Base-by-base conservation (phyloP, 2,797 vertebrate genomes). In the Carcharodon carcharias region DNA sequence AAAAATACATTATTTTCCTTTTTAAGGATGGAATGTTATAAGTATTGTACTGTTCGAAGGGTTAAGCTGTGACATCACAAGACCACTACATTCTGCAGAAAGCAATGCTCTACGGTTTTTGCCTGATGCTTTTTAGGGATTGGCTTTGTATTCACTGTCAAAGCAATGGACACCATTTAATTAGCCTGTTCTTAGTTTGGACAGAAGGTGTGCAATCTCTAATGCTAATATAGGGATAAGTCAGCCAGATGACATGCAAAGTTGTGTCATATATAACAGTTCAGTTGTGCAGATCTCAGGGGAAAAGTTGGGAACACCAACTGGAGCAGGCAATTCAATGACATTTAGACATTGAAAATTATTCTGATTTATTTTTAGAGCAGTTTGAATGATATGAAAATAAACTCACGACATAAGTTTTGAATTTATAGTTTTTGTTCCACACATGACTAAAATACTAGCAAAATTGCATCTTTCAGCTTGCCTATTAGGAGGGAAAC, bases 101-200 rank as follows among this genome's bases (percentile, higher is more conserved):
- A 40, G 0, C 91, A 26, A 40, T 93, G n/a, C 91, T 40, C n/a
- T 16, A 93, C 18, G 91, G 61, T 23, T 93, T 50, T 93, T 3
- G 2, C 61, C 61, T 9, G 21, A 85, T 85, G 40, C 18, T 23
- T 21, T 93, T 65, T 18, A 40, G 91, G 21, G n/a, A 12, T 45
- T n/a, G 31, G 16, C 35, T 92, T 92, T 23, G 1, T 67, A 65
- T 63, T 45, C 61, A 26, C n/a, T 65, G 61, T 65, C 35, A 45
- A 93, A 65, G 61, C 61, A 93, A 45, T 93, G 9, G 61, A 67
- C 91, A 95, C 94, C 94, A 77, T 73, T 73, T 95, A 95, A 73
- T 95, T 73, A n/a, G 2, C 45, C 26, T 56, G 23, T 31, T 18
- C 50, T 95, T 18, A 50, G 45, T 73, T 73, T 0, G 94, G 50